Conservation (phyloP, 2,888 invertebrate genomes). For the Philaethria dido region DNA sequence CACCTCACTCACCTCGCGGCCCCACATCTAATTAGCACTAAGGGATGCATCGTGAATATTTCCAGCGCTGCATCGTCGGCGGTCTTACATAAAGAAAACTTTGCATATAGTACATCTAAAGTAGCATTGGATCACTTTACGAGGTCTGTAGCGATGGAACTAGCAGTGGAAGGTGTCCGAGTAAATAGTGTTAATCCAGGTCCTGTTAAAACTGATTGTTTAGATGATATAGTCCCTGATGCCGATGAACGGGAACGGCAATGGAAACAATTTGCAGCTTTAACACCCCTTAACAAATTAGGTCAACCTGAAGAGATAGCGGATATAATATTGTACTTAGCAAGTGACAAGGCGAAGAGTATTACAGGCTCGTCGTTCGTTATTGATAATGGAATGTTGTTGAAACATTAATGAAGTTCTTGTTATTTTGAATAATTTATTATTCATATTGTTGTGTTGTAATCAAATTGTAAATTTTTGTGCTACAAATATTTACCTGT, state of each 20-base stretch:
- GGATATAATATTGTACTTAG: conserved; percentile 49
- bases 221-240: conserved; percentile 23
- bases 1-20: conserved; percentile 47
- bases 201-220: conserved; percentile 42
- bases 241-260: background rate
- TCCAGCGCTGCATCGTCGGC: conserved; percentile 44
- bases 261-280: conserved; percentile 20
- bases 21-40: conserved; percentile 50
- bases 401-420: conserved; percentile 9
- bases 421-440: background rate
- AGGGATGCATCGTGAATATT: conserved; percentile 52
- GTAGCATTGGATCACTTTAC: conserved; percentile 88
- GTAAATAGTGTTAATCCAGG: conserved; percentile 87
- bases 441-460: conserved; percentile 1
- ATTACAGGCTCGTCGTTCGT: conserved; percentile 50
- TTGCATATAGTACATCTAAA: conserved; percentile 44
- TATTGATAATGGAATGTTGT: conserved; percentile 35
- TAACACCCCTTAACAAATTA: conserved; percentile 40
- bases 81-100: conserved; percentile 13
- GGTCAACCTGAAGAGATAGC: conserved; percentile 50
- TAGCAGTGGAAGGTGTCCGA: conserved; percentile 82
- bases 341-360: conserved; percentile 46
- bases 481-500: too few relatives aligned
- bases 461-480: background rate
- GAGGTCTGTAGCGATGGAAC: conserved; percentile 86